phyloP scores from a whole-genome alignment of 2,113 vertebrate species.

The Paratilapia polleni region DNA sequence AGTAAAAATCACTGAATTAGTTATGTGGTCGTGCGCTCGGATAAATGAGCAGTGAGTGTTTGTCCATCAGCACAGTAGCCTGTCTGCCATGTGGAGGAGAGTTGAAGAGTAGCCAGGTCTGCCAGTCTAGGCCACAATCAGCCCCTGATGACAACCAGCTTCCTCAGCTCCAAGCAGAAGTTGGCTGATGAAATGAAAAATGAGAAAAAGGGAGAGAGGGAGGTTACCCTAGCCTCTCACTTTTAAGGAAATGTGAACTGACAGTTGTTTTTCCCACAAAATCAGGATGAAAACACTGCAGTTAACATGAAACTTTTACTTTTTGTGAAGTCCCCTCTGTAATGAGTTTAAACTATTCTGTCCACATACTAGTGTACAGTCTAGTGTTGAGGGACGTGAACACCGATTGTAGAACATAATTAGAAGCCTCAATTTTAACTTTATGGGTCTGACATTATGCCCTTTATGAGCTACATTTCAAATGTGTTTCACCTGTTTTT shows the following conservation, averaged over 20 bases:
- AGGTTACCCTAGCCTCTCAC: background rate
- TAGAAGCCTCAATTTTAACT: background rate
- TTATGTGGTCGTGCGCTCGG: background rate
- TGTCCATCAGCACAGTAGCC: too few species aligned
- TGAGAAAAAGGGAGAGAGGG: background rate
- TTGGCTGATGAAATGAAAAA: background rate
- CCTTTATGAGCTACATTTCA: background rate
- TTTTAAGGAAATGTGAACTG: too few species aligned
- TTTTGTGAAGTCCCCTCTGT: background rate
- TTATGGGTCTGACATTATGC: background rate
- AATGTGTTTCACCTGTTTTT: background rate
- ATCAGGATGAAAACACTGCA: background rate
- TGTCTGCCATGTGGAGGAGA: too few species aligned
- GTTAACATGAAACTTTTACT: background rate
- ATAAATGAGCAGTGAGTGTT: background rate
- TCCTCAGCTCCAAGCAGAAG: background rate
- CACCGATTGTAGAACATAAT: background rate
- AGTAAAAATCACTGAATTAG: background rate
- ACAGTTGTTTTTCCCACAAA: background rate
- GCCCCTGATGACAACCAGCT: background rate
- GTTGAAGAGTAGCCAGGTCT: too few species aligned
- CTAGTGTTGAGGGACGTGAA: background rate
- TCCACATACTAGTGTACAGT: background rate
- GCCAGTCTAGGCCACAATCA: background rate
- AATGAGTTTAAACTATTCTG: background rate